phyloP scores from a whole-genome alignment of 2,113 vertebrate species.

The Atherinomorus stipes region DNA sequence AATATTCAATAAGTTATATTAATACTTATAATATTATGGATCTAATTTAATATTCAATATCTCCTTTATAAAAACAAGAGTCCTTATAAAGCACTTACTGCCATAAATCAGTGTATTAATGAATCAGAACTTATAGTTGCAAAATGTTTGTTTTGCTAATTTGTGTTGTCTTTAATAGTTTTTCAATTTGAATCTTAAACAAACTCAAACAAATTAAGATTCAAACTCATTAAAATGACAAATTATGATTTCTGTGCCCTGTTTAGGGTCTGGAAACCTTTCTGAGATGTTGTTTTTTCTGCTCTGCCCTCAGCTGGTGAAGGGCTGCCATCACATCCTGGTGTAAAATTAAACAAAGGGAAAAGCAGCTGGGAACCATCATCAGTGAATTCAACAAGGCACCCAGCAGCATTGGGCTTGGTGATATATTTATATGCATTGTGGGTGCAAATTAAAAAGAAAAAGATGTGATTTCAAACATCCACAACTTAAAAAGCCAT shows the following conservation, averaged over 20 bases:
- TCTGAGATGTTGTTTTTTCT: constrained; percentile 32
- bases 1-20: background rate
- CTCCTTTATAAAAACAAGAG: no score
- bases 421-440: no score
- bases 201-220: background rate
- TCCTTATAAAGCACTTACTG: no score
- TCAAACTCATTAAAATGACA: background rate
- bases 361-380: background rate
- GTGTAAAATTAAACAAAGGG: background rate
- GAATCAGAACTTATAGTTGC: background rate
- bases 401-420: background rate
- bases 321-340: constrained; percentile 6
- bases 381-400: no score
- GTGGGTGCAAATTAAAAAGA: no score
- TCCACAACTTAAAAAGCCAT: no score
- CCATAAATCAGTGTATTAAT: no score
- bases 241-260: background rate
- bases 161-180: background rate
- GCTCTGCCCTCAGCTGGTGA: constrained; percentile 61
- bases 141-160: background rate
- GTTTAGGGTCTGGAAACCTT: background rate
- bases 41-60: no score
- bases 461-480: no score
- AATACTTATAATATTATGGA: no score
- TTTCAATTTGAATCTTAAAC: background rate